Evolutionary conservation across 2,797 vertebrate genomes (phyloP), one percentile per base, ranked within the genome.

Genomic region (Acridotheres tristis): DNA sequence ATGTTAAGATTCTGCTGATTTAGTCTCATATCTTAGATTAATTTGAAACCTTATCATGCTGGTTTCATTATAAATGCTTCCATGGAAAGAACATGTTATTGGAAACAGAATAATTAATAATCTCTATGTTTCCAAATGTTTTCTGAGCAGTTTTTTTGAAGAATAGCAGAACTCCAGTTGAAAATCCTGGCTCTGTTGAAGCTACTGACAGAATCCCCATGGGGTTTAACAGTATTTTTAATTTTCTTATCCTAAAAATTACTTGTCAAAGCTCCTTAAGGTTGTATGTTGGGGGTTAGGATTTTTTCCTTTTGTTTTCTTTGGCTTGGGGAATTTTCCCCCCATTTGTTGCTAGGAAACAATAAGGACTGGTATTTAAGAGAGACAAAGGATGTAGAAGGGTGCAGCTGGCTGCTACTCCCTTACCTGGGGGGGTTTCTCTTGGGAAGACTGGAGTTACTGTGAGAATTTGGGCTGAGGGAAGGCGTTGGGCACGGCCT

Each of bases 21-120:
- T 94, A 74, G 16, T 88, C 59, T 84, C 38, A 26, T 81, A 48
- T 58, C 76, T 84, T 84, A 47, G 53, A 90, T 76, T 94, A 90
- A 93, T 88, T 86, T 91, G 73, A 88, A 94, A 86, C 65, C 80
- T 93, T 85, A 84, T 79, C 85, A 30, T 69, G 34, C 77, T 94
- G 71, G 18, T 93, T 94, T 90, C 67, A 74, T 89, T 93, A 40
- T 59, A 92, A 92, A 86, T 0, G 5, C 38, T 92, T 93, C 54
- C 71, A 79, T 74, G 80, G 59, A 95, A 96, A 84, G 63, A 94
- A 61, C 77, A 67, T 77, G 55, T 86, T 94, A 87, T 81, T 90
- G 88, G 80, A 91, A 97, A 82, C 34, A 16, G 77, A 94, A 73
- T 71, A 88, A 78, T 93, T 91, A 84, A 88, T 94, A 79, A 93